These are phyloP conservation scores for Anoura caudifer DNA, from an alignment of 2,113 vertebrate species.

Conservation along the genomic window DNA sequence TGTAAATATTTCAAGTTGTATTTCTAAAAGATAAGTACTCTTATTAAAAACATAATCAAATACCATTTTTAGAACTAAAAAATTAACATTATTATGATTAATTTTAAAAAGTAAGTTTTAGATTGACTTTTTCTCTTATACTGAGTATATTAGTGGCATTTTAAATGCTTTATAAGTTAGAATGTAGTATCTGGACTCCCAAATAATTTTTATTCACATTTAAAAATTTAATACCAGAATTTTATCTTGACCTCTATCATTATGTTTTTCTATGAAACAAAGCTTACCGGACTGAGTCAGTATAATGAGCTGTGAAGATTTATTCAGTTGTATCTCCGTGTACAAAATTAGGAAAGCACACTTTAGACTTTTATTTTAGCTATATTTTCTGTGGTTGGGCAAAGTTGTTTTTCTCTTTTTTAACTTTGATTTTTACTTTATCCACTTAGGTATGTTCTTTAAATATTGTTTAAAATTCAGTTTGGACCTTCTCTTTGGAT, in stretches of 20 bases:
- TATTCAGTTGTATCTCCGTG: background rate
- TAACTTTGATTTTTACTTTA: background rate
- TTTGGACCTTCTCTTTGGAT: background rate
- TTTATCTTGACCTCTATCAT: background rate
- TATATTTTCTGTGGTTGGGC: background rate
- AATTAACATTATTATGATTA: background rate
- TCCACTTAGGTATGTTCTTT: background rate
- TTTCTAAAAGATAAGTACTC: constrained; percentile 21
- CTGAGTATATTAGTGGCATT: background rate
- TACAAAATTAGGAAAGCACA: background rate
- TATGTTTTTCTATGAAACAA: background rate
- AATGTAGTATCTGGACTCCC: background rate
- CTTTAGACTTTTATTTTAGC: constrained; percentile 6
- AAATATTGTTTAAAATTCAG: constrained; percentile 32
- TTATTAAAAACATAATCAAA: background rate
- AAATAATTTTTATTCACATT: constrained; percentile 19
- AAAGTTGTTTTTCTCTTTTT: background rate
- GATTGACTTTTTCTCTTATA: constrained; percentile 6
- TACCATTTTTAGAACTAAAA: constrained; percentile 19
- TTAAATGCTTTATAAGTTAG: constrained; percentile 27
- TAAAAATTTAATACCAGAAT: background rate
- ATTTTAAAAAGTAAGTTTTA: constrained; percentile 11
- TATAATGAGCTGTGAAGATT: background rate
- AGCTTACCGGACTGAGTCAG: background rate
- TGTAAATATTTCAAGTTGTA: constrained; percentile 32